Evolutionary conservation across 2,797 vertebrate species (phyloP), one percentile per base, ranked within the genome.

Genomic region (Oreonectes daqikongensis): DNA sequence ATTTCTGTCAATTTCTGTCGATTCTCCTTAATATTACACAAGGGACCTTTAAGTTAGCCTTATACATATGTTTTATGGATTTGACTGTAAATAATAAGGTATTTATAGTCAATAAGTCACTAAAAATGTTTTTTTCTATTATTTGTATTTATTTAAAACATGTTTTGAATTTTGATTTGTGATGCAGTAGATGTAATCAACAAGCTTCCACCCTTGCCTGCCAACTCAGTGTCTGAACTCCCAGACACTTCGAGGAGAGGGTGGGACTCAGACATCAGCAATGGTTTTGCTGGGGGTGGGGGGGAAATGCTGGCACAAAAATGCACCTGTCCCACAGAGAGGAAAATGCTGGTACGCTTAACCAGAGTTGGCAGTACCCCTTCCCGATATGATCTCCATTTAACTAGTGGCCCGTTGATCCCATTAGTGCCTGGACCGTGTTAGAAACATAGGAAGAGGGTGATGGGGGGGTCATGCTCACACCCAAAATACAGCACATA

Each of bases 321-420:
- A 88, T 87, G 81, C 87, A 92, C 88, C 91, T 92, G 92, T 91
- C 88, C 84, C 64, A 17, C 83, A 68, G 77, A 76, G 79, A 74
- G 81, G 52, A 42, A 80, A 86, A 84, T 61, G 26, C 50, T 72
- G 84, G 87, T 59, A 80, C 73, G 64, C 77, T 84, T 92, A 94
- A 93, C 86, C 82, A 83, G 85, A 90, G 87, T 87, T 92, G 92
- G 88, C 92, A 92, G 90, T 82, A 87, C 87, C 87, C 90, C 87
- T 82, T 88, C 84, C 89, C 87, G 87, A 91, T 85, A 89, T 88
- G 84, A 77, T 84, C 86, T 88, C 83, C 63, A 30, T 82, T 81
- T 85, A 42, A 78, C 81, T 85, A 32, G 44, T 85, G 82, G 81
- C 84, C 82, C 79, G 87, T 87, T 92, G 86, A 93, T 92, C 90